phyloP scores from a whole-genome alignment of 2,113 vertebrate genomes.

The Pelecanus crispus region DNA sequence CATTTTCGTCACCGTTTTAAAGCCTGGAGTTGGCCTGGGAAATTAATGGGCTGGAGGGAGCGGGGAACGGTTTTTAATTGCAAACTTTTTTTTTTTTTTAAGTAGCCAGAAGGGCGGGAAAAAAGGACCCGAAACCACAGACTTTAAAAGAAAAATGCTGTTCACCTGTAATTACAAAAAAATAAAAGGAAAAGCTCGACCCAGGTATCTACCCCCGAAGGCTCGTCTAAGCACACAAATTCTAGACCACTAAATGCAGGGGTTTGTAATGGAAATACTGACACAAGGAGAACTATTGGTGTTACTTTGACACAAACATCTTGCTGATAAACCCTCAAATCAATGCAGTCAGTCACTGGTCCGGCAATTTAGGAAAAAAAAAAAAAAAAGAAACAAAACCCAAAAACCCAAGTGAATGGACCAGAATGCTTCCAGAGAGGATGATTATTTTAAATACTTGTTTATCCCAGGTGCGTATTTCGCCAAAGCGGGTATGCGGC shows the following conservation, averaged over 20 bases:
- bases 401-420: background rate
- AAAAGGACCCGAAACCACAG: background rate
- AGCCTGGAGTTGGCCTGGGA: background rate
- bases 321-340: background rate
- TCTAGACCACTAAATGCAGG: background rate
- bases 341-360: background rate
- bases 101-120: background rate
- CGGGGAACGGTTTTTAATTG: background rate
- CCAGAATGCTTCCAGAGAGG: background rate
- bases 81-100: background rate
- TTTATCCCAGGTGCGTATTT: constrained; percentile 5
- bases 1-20: background rate
- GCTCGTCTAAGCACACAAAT: background rate
- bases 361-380: background rate
- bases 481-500: background rate
- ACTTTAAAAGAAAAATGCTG: background rate
- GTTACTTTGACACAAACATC: background rate
- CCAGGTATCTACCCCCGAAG: background rate
- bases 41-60: constrained; percentile 23
- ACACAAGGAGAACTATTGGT: background rate
- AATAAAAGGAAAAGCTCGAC: background rate
- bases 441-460: background rate
- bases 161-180: background rate
- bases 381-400: background rate
- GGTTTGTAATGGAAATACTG: constrained; percentile 4